phyloP scores from a whole-genome alignment of 2,113 vertebrate genomes.

The Lagopus muta region DNA sequence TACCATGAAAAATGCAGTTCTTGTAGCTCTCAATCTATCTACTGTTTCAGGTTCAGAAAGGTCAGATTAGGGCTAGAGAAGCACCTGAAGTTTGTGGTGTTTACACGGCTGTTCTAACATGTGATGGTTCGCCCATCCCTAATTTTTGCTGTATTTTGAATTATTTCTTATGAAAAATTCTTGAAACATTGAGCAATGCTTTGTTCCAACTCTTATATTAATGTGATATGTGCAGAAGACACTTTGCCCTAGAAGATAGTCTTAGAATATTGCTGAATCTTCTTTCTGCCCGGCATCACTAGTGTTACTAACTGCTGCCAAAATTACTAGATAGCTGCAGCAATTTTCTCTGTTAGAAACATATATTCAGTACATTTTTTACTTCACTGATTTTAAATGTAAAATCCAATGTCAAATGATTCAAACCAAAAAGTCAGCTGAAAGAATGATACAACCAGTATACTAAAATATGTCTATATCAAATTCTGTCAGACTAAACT shows the following conservation, averaged over 20 bases:
- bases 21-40: background rate
- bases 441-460: background rate
- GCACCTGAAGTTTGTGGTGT: background rate
- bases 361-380: background rate
- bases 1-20: background rate
- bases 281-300: background rate
- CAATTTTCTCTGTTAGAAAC: background rate
- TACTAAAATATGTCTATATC: background rate
- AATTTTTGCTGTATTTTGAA: constrained; percentile 34
- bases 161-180: constrained; percentile 4
- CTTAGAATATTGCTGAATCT: background rate
- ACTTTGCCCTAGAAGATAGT: background rate
- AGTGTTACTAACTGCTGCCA: constrained; percentile 10
- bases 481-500: background rate
- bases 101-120: background rate
- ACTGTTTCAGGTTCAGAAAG: background rate
- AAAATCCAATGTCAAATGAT: background rate
- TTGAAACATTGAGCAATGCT: constrained; percentile 26
- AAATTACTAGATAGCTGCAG: background rate
- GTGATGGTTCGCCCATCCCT: constrained; percentile 67
- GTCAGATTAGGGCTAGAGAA: background rate
- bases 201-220: background rate
- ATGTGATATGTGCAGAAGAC: background rate
- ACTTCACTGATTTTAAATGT: background rate
- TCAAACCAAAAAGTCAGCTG: background rate